A percentile compares a stretch with the other conserved stretches of the same genome.
Conservation (phyloP, 1,140 invertebrate genomes). For the Belonocnema kinseyi region DNA sequence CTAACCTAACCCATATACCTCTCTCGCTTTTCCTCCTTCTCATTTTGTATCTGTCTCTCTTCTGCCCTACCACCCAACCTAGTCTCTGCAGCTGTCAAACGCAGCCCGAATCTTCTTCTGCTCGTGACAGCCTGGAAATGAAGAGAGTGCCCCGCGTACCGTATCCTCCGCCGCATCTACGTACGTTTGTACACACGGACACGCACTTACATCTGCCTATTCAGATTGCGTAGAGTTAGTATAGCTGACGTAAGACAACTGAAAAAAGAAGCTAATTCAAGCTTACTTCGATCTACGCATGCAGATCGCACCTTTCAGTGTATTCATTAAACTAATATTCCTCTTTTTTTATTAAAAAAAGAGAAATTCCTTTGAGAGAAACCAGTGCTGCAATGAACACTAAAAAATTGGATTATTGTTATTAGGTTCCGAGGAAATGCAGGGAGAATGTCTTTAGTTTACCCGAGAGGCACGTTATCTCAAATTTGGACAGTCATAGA, state of each 20-base stretch:
- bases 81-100: slow-evolving; percentile 75
- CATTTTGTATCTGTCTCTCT: slow-evolving; percentile 51
- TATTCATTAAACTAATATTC: too few species aligned
- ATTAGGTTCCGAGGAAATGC: too few species aligned
- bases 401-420: too few species aligned
- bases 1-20: slow-evolving; percentile 45
- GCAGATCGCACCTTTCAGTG: too few species aligned
- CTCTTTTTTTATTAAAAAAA: too few species aligned
- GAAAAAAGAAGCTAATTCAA: background rate
- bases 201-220: background rate
- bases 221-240: background rate
- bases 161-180: slow-evolving; percentile 48
- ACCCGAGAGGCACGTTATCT: too few species aligned
- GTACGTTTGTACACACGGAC: slow-evolving; percentile 48
- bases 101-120: slow-evolving; percentile 76
- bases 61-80: slow-evolving; percentile 59
- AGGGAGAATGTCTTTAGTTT: too few species aligned
- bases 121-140: slow-evolving; percentile 76
- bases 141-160: slow-evolving; percentile 71
- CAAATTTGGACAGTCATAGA: too few species aligned
- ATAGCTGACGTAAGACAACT: slow-evolving; percentile 2
- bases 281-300: background rate
- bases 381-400: too few species aligned
- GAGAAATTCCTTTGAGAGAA: too few species aligned
- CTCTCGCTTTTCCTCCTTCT: slow-evolving; percentile 42